Evolutionary conservation across 2,797 vertebrate genomes (phyloP).

Genomic region (Neosilurus mollespiculum): DNA sequence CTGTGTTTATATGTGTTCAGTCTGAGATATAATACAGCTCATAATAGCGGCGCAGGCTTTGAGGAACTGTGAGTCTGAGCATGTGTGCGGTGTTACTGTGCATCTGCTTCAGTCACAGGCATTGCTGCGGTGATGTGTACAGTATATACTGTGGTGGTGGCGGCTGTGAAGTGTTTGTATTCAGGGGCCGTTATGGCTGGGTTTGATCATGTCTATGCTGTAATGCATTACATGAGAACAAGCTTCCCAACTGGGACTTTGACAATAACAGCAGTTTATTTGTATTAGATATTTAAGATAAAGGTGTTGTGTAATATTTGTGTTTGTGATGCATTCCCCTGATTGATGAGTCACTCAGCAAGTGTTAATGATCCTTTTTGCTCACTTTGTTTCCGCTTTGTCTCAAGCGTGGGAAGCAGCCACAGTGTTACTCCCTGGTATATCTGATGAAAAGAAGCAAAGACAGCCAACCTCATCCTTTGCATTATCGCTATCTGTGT

Average conservation of each 20-base stretch:
- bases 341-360: conserved; percentile 70
- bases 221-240: background rate
- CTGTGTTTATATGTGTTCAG: conserved; percentile 79
- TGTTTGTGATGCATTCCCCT: conserved; percentile 48
- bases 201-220: conserved; percentile 19
- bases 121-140: conserved; percentile 70
- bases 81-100: conserved; percentile 66
- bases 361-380: conserved; percentile 55
- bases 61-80: conserved; percentile 48
- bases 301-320: conserved; percentile 27
- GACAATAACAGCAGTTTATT: background rate
- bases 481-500: conserved; percentile 23
- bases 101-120: conserved; percentile 62
- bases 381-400: conserved; percentile 29
- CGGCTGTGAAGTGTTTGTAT: conserved; percentile 64
- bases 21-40: conserved; percentile 81
- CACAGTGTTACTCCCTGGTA: conserved; percentile 36
- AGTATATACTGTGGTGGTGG: conserved; percentile 40
- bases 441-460: background rate
- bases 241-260: conserved; percentile 15
- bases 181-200: conserved; percentile 48
- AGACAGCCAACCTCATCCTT: conserved; percentile 8
- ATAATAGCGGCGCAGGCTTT: conserved; percentile 67
- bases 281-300: conserved; percentile 46
- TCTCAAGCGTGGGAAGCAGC: conserved; percentile 52